Evolutionary conservation across 2,797 vertebrate species (phyloP).

Genomic region (Silurus aristotelis): DNA sequence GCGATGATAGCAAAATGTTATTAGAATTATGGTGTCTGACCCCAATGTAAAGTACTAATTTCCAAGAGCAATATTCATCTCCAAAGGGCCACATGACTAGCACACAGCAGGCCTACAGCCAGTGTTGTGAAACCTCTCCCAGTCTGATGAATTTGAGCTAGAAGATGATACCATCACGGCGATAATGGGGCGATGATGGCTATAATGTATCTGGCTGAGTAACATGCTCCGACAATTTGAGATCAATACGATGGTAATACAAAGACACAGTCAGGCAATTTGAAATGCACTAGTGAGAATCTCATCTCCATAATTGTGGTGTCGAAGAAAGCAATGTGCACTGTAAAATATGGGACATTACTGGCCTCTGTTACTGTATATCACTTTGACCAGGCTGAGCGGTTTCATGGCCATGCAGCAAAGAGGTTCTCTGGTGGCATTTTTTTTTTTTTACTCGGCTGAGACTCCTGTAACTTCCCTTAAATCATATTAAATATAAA

Average conservation of each 20-base stretch:
- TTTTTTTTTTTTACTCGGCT: not conserved
- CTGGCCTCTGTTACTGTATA: constrained; percentile 48
- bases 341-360: constrained; percentile 55
- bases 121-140: not conserved
- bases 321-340: constrained; percentile 57
- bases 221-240: constrained; percentile 57
- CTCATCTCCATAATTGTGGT: constrained; percentile 62
- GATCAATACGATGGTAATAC: constrained; percentile 62
- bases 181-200: constrained; percentile 58
- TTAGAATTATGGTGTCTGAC: not conserved
- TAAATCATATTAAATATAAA: not conserved
- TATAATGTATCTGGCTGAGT: constrained; percentile 59
- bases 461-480: not conserved
- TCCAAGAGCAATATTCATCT: constrained; percentile 9
- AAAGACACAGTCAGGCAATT: constrained; percentile 57
- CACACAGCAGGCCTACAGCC: constrained; percentile 12
- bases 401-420: constrained; percentile 32
- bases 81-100: constrained; percentile 21
- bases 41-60: constrained; percentile 19
- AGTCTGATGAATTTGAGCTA: constrained; percentile 46
- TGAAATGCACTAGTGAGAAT: constrained; percentile 55
- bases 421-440: not conserved
- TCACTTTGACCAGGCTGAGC: constrained; percentile 44
- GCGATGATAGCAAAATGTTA: not conserved
- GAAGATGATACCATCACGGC: constrained; percentile 49